Percentiles rank a stretch among this genome's conserved stretches.
Conservation (phyloP, 2,797 vertebrate genomes). For the Carcharodon carcharias region DNA sequence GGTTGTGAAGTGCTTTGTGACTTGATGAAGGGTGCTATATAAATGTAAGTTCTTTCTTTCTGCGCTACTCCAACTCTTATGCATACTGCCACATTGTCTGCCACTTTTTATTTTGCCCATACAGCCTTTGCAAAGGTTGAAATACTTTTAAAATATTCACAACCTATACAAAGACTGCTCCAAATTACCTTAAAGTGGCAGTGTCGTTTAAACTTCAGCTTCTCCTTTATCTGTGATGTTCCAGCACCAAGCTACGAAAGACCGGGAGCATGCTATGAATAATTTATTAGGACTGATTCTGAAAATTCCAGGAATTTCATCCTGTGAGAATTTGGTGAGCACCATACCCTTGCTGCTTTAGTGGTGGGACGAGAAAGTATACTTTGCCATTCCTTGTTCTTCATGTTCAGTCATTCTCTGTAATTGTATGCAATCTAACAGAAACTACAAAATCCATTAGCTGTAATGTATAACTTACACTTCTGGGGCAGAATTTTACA, state of each 20-base stretch:
- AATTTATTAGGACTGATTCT: background rate
- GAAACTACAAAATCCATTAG: background rate
- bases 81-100: background rate
- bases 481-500: no score
- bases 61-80: background rate
- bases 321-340: background rate
- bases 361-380: background rate
- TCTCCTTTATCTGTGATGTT: background rate
- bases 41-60: background rate
- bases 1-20: background rate
- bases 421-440: background rate
- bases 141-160: constrained; percentile 14
- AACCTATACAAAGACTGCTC: background rate
- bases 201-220: background rate
- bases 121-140: background rate
- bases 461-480: background rate
- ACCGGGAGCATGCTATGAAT: background rate
- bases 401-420: background rate
- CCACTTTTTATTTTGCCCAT: background rate
- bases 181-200: background rate
- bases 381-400: background rate
- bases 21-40: background rate
- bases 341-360: background rate
- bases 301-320: constrained; percentile 9
- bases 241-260: no score